Conservation (phyloP, 2,797 vertebrate genomes). For the Lindbergichthys nudifrons region DNA sequence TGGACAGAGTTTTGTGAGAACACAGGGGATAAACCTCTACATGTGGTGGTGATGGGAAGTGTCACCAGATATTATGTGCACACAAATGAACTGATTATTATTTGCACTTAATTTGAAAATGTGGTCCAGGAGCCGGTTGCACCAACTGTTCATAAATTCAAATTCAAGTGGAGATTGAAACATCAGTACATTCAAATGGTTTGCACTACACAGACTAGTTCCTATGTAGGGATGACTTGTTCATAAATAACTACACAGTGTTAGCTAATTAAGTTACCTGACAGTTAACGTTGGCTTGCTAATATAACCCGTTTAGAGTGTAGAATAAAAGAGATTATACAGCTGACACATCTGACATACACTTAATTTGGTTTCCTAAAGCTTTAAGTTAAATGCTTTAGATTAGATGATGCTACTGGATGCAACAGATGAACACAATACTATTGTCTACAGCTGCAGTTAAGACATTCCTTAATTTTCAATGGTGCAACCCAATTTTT, state of each 20-base stretch:
- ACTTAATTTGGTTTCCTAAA: not conserved
- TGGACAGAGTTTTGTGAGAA: conserved; percentile 53
- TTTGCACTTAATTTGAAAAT: conserved; percentile 29
- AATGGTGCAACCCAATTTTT: not conserved
- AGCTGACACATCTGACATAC: not conserved
- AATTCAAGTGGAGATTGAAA: not conserved
- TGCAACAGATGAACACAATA: not conserved
- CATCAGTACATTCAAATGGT: not conserved
- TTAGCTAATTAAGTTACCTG: not conserved
- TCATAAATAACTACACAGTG: not conserved
- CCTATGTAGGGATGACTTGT: not conserved
- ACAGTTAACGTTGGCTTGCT: not conserved
- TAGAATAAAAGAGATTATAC: not conserved
- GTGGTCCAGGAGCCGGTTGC: conserved; percentile 30
- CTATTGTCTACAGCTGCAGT: not conserved
- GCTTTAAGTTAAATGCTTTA: no score
- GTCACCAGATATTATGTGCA: conserved; percentile 67
- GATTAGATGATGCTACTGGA: not conserved
- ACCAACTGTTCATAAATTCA: conserved; percentile 53
- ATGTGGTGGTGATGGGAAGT: conserved; percentile 56
- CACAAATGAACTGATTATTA: conserved; percentile 62
- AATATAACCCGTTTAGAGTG: not conserved
- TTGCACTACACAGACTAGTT: not conserved
- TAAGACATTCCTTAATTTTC: not conserved
- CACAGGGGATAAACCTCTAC: conserved; percentile 40